Evolutionary conservation across 2,888 invertebrate genomes (phyloP), one percentile per base, ranked within the genome.

Genomic region (Diaphora mendica): DNA sequence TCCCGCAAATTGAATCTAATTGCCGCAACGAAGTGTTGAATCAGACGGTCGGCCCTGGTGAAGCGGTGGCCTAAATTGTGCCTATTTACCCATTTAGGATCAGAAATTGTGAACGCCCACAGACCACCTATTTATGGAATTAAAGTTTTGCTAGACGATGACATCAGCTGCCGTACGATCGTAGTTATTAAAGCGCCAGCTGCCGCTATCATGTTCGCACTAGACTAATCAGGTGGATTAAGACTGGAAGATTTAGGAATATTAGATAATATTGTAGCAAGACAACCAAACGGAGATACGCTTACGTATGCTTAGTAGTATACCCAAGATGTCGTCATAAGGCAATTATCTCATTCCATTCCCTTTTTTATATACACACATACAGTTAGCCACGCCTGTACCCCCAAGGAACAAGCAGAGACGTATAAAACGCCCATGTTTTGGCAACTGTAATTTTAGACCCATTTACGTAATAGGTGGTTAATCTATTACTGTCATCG

Each of bases 1-100:
- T 87, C 84, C 88, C 91, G 90, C 92, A 94, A 95, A 95, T 95
- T 94, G 94, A 92, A 92, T 92, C 94, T 95, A 95, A 95, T 95
- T 95, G 95, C 94, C 91, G 89, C 93, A 94, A 94, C 92, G 92
- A 94, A 94, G 95, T 93, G 95, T 94, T 93, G 95, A 95, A 94
- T 94, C 93, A 94, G 94, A 89, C 94, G 89, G 90, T 82, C 88
- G 87, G 86, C 84, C 81, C 85, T 83, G 82, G 85, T 83, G 85
- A 85, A 84, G 88, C 89, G 86, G 86, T 91, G 94, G 91, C 93
- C 95, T 93, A 91, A 94, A 95, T 95, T 93, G 91, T 87, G 85
- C 91, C 92, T 92, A 94, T 95, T 95, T 94, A 93, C 93, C 90
- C 93, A 94, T 91, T 94, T 93, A 92, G 89, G 91, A 92, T 87